A percentile compares a stretch with the other conserved stretches of the same genome.
These are phyloP conservation scores for Amphipyra tragopoginis DNA, from an alignment of 2,888 invertebrate species.

Conservation along the genomic window DNA sequence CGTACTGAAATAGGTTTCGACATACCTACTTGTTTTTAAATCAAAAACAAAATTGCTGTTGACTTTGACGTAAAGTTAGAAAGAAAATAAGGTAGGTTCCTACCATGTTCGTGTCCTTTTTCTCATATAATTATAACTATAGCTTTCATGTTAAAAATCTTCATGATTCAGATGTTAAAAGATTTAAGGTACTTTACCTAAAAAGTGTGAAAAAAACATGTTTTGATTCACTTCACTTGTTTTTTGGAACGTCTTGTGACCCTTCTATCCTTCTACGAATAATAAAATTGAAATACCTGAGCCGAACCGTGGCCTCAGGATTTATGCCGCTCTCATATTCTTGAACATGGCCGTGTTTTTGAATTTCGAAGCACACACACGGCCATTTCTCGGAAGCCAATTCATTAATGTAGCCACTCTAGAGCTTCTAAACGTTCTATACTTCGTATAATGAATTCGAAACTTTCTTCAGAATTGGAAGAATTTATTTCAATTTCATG, in stretches of 20 bases:
- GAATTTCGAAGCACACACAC: slow-evolving; percentile 10
- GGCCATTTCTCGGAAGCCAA: slow-evolving; percentile 1
- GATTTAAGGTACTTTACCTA: background rate
- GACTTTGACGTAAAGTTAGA: slow-evolving; percentile 1
- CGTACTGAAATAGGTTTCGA: slow-evolving; percentile 10
- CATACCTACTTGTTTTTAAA: slow-evolving; percentile 7
- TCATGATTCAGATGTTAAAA: too few species aligned
- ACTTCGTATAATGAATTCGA: background rate
- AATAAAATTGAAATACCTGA: slow-evolving; percentile 26
- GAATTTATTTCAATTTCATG: too few species aligned
- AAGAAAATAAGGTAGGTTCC: background rate
- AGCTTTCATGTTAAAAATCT: too few species aligned
- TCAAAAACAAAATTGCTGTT: background rate
- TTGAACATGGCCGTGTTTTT: slow-evolving; percentile 23
- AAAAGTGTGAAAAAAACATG: slow-evolving; percentile 2
- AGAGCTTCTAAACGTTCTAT: background rate
- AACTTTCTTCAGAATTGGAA: background rate
- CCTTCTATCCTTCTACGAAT: slow-evolving; percentile 22
- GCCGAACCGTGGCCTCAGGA: slow-evolving; percentile 9
- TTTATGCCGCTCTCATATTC: background rate
- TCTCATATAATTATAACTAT: too few species aligned
- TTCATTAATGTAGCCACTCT: background rate
- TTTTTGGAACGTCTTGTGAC: slow-evolving; percentile 12
- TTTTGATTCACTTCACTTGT: slow-evolving; percentile 16
- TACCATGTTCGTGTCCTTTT: too few species aligned